Evolutionary conservation across 2,888 invertebrate species (phyloP).

Genomic region (Digitonthophagus gazella): DNA sequence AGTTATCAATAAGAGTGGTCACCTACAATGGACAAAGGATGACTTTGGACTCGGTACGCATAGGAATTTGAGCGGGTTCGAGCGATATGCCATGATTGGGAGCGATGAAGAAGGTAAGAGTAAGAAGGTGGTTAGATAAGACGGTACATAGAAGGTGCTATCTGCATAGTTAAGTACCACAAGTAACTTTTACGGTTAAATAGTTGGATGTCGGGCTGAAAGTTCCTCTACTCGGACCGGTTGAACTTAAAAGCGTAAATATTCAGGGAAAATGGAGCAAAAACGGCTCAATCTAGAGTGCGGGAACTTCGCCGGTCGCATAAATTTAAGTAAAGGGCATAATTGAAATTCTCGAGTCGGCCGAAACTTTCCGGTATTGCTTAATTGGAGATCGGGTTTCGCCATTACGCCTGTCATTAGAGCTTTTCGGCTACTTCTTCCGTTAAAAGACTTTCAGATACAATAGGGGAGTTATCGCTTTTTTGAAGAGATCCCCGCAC

Average conservation of each 20-base stretch:
- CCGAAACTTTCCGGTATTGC: slow-evolving; percentile 12
- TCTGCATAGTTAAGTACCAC: not conserved
- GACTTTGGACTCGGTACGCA: slow-evolving; percentile 93
- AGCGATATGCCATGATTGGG: slow-evolving; percentile 94
- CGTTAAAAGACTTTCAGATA: not conserved
- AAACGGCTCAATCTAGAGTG: not conserved
- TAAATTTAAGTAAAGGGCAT: slow-evolving; percentile 14
- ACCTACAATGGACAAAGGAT: slow-evolving; percentile 96
- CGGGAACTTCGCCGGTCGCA: not conserved
- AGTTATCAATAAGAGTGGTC: slow-evolving; percentile 83
- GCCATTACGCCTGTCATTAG: slow-evolving; percentile 15
- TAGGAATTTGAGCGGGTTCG: slow-evolving; percentile 86
- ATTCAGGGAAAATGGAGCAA: not conserved
- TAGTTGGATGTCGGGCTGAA: not conserved
- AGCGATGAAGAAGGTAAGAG: slow-evolving; percentile 86
- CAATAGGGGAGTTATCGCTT: not conserved
- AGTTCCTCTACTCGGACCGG: not conserved
- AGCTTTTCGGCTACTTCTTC: too few relatives aligned
- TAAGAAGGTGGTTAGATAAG: not conserved
- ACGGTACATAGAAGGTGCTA: not conserved
- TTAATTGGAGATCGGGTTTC: slow-evolving; percentile 14
- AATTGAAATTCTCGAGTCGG: slow-evolving; percentile 8
- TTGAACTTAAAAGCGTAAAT: not conserved
- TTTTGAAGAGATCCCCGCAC: not conserved
- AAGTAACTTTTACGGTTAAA: not conserved